phyloP scores from a whole-genome alignment of 2,888 invertebrate genomes.

The Oligia latruncula region DNA sequence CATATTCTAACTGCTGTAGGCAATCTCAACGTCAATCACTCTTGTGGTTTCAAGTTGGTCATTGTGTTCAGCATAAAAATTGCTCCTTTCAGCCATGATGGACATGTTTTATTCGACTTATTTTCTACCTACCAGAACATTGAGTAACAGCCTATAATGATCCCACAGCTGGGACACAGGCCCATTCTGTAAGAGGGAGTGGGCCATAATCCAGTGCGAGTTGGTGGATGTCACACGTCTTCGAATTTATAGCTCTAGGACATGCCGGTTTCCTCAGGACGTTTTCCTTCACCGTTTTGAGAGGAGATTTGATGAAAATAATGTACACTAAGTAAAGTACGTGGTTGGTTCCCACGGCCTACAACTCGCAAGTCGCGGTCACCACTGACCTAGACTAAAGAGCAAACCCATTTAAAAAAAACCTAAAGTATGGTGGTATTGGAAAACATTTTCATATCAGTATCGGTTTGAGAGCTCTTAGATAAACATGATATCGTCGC shows the following conservation, averaged over 20 bases:
- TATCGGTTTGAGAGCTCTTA: constrained; percentile 33
- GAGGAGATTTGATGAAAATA: neutral
- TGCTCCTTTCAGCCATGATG: neutral
- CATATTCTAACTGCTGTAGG: no score
- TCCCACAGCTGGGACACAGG: neutral
- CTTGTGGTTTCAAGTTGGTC: neutral
- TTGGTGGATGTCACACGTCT: neutral
- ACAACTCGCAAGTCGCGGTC: no score
- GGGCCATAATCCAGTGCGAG: neutral
- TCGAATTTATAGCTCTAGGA: neutral
- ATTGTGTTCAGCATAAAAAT: neutral
- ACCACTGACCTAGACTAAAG: no score
- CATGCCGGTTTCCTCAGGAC: neutral
- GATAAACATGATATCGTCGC: constrained; percentile 46
- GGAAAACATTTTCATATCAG: constrained; percentile 46
- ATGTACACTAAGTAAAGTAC: no score
- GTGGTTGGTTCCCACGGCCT: neutral
- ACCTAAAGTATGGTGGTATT: neutral
- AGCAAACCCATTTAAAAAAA: no score
- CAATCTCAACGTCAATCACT: neutral
- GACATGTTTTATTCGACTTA: neutral
- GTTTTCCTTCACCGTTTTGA: neutral
- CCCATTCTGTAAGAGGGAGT: neutral
- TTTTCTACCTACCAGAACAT: neutral
- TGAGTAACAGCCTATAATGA: neutral